Evolutionary conservation across 2,113 vertebrate species (phyloP).

Genomic region (Cnemophilus loriae): DNA sequence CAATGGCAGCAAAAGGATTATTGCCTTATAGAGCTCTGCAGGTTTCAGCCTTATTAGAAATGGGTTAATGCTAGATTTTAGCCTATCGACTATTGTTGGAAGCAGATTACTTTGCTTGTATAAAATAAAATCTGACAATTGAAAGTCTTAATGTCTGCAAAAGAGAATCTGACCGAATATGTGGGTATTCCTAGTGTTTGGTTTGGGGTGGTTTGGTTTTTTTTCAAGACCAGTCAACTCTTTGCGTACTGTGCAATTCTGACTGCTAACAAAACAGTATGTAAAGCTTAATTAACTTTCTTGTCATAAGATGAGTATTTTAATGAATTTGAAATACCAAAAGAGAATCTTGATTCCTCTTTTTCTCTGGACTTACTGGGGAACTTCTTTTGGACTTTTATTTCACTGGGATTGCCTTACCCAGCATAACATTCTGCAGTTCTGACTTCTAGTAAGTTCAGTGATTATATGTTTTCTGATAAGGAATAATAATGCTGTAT

Average conservation of each 20-base stretch:
- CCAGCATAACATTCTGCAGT: not conserved
- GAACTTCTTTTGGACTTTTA: not conserved
- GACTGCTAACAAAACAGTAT: not conserved
- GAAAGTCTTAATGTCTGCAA: not conserved
- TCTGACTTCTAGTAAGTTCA: not conserved
- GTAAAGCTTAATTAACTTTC: not conserved
- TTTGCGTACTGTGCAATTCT: not conserved
- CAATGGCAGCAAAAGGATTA: conserved; percentile 1
- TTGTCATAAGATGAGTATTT: not conserved
- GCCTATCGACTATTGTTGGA: conserved; percentile 26
- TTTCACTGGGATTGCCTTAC: not conserved
- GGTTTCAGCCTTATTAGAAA: conserved; percentile 36
- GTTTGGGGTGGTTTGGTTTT: not conserved
- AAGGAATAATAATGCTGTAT: not conserved
- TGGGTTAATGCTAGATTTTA: conserved; percentile 59
- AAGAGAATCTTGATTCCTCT: not conserved
- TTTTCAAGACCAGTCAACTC: not conserved
- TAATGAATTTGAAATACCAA: not conserved
- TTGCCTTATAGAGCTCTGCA: not conserved
- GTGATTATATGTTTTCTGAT: not conserved
- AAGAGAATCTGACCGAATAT: conserved; percentile 23
- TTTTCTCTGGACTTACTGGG: not conserved
- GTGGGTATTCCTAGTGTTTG: not conserved
- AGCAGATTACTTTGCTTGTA: conserved; percentile 33
- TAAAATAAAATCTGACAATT: conserved; percentile 33